A percentile compares a stretch with the other conserved stretches of the same genome.
phyloP scores from a whole-genome alignment of 2,888 invertebrate species.

The Bimastos eiseni region DNA sequence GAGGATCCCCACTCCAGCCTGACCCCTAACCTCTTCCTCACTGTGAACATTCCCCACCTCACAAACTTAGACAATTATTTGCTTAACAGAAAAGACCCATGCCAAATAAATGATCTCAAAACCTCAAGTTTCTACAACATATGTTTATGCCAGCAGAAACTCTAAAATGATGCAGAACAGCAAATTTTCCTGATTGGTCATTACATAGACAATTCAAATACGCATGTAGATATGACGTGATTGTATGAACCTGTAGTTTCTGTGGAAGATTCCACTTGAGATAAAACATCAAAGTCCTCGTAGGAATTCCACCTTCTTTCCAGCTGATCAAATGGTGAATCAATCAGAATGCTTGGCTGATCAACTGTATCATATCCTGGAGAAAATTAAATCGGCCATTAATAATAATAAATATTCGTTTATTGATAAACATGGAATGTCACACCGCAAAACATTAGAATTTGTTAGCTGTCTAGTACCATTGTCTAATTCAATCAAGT shows the following conservation, averaged over 20 bases:
- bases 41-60: no score
- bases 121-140: no score
- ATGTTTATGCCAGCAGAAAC: background rate
- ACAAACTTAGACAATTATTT: no score
- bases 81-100: no score
- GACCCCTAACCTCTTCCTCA: no score
- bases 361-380: slow-evolving; percentile 18
- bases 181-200: background rate
- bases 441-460: no score
- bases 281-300: slow-evolving; percentile 66
- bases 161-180: background rate
- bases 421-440: no score
- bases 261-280: background rate
- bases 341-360: background rate
- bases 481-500: no score
- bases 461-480: no score
- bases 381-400: background rate
- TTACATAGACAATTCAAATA: background rate
- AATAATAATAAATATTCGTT: no score
- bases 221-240: background rate
- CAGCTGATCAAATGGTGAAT: slow-evolving; percentile 67
- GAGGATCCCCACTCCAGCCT: no score
- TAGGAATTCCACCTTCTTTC: slow-evolving; percentile 78
- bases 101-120: no score
- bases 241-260: background rate